A percentile compares a stretch with the other conserved stretches of the same genome.
Conservation (phyloP, 2,113 vertebrate species). For the Ceratotherium simum region DNA sequence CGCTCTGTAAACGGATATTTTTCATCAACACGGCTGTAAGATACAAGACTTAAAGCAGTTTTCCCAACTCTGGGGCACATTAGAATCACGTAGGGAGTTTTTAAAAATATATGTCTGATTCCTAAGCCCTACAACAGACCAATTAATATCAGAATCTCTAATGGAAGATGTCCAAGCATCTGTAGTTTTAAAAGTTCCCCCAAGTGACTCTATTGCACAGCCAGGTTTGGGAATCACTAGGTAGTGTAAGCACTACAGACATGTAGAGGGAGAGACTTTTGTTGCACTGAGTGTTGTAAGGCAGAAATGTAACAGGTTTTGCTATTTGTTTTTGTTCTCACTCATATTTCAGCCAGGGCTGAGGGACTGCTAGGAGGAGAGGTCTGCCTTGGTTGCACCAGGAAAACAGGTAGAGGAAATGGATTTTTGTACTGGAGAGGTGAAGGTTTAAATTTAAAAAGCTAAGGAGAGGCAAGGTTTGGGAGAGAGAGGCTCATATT, state of each 20-base stretch:
- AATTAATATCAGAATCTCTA: neutral
- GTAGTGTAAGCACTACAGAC: neutral
- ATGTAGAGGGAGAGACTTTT: neutral
- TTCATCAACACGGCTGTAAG: neutral
- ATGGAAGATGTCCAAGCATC: neutral
- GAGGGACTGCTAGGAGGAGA: neutral
- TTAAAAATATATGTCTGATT: neutral
- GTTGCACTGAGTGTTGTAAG: neutral
- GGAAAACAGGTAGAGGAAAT: neutral
- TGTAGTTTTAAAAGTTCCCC: neutral
- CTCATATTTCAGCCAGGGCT: neutral
- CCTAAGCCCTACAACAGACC: neutral
- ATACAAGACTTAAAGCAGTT: neutral
- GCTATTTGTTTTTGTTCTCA: neutral
- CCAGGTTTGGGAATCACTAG: neutral
- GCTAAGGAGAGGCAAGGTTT: neutral
- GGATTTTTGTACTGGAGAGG: neutral
- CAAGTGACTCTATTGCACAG: neutral
- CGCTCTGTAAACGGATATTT: neutral
- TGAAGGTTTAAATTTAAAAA: constrained; percentile 31
- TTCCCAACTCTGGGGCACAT: neutral
- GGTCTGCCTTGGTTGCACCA: neutral
- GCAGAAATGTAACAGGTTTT: constrained; percentile 18
- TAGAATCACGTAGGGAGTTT: neutral
- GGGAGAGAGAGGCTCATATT: neutral